A percentile compares a stretch with the other conserved stretches of the same genome.
Evolutionary conservation across 64 coral and sea anemone genomes (phyloP).

Genomic region (Montipora efflorescens): DNA sequence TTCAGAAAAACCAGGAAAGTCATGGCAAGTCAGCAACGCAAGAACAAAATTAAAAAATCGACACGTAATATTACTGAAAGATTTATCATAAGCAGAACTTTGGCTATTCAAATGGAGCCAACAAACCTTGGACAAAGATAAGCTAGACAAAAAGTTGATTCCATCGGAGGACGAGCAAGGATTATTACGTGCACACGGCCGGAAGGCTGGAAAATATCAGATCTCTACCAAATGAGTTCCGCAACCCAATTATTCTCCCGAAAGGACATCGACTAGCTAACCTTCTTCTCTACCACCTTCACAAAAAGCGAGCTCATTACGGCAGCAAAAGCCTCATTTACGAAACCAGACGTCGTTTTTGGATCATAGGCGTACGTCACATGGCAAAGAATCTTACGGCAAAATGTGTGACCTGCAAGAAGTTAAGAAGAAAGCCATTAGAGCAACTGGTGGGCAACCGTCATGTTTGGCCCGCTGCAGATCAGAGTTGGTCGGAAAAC

Average conservation of each 20-base stretch:
- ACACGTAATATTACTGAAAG: no score
- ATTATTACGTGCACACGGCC: slow-evolving; percentile 11
- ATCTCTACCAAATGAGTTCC: no score
- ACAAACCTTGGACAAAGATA: not conserved
- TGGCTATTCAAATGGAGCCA: no score
- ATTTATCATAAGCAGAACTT: no score
- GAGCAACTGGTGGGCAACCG: slow-evolving; percentile 17
- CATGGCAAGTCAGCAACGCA: slow-evolving; percentile 33
- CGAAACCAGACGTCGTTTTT: no score
- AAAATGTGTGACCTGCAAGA: slow-evolving; percentile 55
- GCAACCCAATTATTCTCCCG: no score
- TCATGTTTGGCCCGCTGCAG: slow-evolving; percentile 1
- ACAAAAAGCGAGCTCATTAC: slow-evolving; percentile 1
- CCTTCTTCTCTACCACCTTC: not conserved
- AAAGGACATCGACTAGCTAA: no score
- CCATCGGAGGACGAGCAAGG: slow-evolving; percentile 12
- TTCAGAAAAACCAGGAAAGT: slow-evolving; percentile 31
- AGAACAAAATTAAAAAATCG: no score
- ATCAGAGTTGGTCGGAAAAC: slow-evolving; percentile 32
- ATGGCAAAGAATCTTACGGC: not conserved
- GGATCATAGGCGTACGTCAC: no score
- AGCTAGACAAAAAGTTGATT: slow-evolving; percentile 12
- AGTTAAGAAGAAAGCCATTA: slow-evolving; percentile 25
- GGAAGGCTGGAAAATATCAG: no score
- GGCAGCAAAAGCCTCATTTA: not conserved